These are phyloP conservation scores for Heliocidaris erythrogramma DNA, from an alignment of 35 echinoderm and acorn worm species.

Conservation along the genomic window DNA sequence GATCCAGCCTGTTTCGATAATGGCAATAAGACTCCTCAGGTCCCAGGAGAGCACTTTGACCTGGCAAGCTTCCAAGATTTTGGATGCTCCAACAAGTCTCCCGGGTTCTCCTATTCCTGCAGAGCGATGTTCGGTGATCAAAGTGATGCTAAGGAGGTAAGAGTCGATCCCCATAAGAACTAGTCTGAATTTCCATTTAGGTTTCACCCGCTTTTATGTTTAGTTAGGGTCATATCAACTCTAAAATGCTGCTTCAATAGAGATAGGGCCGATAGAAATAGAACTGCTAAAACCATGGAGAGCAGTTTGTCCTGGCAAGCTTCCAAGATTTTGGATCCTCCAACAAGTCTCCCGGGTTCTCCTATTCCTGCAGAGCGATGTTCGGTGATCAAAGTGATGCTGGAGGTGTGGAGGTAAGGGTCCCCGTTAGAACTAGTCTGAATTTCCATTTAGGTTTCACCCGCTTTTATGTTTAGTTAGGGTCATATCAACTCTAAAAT, in stretches of 20 bases:
- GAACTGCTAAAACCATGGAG: no score
- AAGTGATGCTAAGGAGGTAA: neutral
- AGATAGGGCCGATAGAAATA: no score
- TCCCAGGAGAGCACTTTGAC: neutral
- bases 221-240: neutral
- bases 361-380: slow-evolving; percentile 45
- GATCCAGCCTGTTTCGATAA: neutral
- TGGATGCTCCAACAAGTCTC: neutral
- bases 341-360: slow-evolving; percentile 45
- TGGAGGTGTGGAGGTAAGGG: neutral
- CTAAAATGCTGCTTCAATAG: neutral
- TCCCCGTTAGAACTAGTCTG: neutral
- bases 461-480: no score
- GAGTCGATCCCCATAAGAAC: neutral
- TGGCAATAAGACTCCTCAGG: neutral
- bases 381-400: neutral
- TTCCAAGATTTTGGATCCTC: neutral
- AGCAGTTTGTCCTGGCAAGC: neutral
- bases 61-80: neutral
- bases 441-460: neutral
- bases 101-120: slow-evolving; percentile 35
- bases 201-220: neutral
- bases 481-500: neutral
- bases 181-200: neutral
- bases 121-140: slow-evolving; percentile 47